A percentile compares a stretch with the other conserved stretches of the same genome.
phyloP scores from a whole-genome alignment of 1,140 invertebrate species.

The Bombus pascuorum region DNA sequence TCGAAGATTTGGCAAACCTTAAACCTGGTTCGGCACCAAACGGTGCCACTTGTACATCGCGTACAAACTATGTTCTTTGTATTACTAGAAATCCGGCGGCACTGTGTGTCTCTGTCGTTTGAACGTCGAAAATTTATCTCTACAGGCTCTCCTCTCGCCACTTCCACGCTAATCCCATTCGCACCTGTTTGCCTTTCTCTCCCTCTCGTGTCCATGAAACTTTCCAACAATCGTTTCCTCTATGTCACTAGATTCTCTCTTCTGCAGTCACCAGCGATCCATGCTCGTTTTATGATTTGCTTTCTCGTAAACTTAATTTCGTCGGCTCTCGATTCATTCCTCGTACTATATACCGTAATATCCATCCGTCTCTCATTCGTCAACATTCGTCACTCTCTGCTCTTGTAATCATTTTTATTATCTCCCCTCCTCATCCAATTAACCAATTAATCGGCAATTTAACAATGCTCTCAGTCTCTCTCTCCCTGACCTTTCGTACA shows the following conservation, averaged over 20 bases:
- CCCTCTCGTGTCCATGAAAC: neutral
- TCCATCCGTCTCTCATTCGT: neutral
- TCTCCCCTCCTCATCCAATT: neutral
- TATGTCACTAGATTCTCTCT: neutral
- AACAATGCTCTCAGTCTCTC: conserved; percentile 13
- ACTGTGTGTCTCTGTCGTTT: conserved; percentile 40
- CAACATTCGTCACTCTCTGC: neutral
- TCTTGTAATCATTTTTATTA: neutral
- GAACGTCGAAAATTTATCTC: conserved; percentile 48
- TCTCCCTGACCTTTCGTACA: conserved; percentile 17
- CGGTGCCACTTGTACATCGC: conserved; percentile 47
- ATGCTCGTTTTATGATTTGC: neutral
- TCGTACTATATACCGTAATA: neutral
- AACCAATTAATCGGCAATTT: conserved; percentile 25
- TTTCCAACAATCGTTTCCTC: conserved; percentile 13
- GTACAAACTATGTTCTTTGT: conserved; percentile 61
- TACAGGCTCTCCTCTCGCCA: conserved; percentile 20
- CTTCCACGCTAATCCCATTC: conserved; percentile 15
- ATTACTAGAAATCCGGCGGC: conserved; percentile 52
- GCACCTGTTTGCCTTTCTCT: neutral
- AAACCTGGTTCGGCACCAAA: conserved; percentile 58
- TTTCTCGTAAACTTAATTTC: neutral
- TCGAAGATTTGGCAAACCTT: conserved; percentile 74
- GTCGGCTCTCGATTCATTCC: neutral
- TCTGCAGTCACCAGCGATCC: neutral